Evolutionary conservation across 2,113 vertebrate species (phyloP).

Genomic region (Burhinus oedicnemus): DNA sequence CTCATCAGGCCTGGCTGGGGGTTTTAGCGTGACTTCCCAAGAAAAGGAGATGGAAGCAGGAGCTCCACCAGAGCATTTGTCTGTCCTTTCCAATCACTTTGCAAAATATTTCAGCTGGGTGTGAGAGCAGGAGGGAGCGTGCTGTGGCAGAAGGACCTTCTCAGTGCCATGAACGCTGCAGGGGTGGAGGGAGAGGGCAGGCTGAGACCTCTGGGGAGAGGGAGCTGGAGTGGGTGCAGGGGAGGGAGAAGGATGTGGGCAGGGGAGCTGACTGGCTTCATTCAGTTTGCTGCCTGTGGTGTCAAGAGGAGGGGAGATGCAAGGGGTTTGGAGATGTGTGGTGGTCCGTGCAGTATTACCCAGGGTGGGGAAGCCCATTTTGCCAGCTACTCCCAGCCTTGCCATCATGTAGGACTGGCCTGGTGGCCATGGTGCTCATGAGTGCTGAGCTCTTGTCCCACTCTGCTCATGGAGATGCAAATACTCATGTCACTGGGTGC

Average conservation of each 20-base stretch:
- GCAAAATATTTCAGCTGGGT: neutral
- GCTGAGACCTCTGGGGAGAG: neutral
- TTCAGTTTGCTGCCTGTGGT: neutral
- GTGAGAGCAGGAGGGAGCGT: neutral
- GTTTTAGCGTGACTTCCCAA: neutral
- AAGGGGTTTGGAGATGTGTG: neutral
- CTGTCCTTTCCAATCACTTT: neutral
- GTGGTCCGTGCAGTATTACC: rapidly evolving
- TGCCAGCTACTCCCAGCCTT: neutral
- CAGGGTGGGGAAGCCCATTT: neutral
- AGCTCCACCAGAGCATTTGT: neutral
- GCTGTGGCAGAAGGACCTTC: rapidly evolving
- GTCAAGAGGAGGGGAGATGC: neutral
- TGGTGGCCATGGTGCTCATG: rapidly evolving
- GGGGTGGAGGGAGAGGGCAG: neutral
- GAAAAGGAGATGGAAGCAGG: neutral
- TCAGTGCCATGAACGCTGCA: rapidly evolving
- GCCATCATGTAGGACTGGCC: rapidly evolving
- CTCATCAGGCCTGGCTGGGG: neutral
- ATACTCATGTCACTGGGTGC: rapidly evolving
- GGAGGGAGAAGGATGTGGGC: neutral
- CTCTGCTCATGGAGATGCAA: neutral
- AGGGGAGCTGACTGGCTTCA: neutral
- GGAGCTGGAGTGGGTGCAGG: neutral
- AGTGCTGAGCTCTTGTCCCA: neutral